Conservation (phyloP, 2,888 invertebrate species). For the Cataglyphis cursor region DNA sequence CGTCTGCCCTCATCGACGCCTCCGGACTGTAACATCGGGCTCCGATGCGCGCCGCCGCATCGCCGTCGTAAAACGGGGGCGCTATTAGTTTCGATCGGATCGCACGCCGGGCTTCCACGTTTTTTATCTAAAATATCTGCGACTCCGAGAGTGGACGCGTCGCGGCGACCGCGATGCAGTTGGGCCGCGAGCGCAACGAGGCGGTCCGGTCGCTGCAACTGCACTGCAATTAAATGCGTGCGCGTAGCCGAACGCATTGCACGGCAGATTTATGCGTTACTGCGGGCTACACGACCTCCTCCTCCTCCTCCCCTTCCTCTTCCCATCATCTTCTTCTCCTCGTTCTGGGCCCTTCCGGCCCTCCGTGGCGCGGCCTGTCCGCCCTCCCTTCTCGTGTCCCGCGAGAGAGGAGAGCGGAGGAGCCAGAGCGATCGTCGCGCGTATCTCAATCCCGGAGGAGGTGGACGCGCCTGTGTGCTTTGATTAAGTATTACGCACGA, state of each 20-base stretch:
- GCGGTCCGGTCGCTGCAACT: constrained; percentile 38
- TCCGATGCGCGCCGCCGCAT: background rate
- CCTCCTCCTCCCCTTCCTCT: background rate
- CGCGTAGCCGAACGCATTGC: constrained; percentile 62
- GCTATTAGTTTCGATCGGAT: constrained; percentile 55
- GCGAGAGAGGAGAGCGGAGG: background rate
- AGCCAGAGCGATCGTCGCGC: constrained; percentile 69
- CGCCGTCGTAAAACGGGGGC: constrained; percentile 45
- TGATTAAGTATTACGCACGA: constrained; percentile 78
- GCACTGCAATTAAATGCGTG: constrained; percentile 78
- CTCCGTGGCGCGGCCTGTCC: constrained; percentile 23
- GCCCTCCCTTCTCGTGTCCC: constrained; percentile 27
- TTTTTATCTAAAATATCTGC: constrained; percentile 53
- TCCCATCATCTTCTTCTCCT: constrained; percentile 31
- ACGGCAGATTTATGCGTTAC: constrained; percentile 77
- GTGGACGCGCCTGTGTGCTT: constrained; percentile 61
- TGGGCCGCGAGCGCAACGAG: constrained; percentile 65
- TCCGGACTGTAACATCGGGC: constrained; percentile 21
- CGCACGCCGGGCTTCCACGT: constrained; percentile 24
- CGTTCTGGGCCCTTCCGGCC: constrained; percentile 48
- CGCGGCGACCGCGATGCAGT: constrained; percentile 51
- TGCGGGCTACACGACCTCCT: constrained; percentile 60
- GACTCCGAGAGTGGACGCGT: constrained; percentile 25
- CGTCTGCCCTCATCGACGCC: constrained; percentile 46
- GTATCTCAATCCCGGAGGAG: constrained; percentile 77